These are phyloP conservation scores for Eleginops maclovinus DNA, from an alignment of 2,113 vertebrate species.

Conservation along the genomic window DNA sequence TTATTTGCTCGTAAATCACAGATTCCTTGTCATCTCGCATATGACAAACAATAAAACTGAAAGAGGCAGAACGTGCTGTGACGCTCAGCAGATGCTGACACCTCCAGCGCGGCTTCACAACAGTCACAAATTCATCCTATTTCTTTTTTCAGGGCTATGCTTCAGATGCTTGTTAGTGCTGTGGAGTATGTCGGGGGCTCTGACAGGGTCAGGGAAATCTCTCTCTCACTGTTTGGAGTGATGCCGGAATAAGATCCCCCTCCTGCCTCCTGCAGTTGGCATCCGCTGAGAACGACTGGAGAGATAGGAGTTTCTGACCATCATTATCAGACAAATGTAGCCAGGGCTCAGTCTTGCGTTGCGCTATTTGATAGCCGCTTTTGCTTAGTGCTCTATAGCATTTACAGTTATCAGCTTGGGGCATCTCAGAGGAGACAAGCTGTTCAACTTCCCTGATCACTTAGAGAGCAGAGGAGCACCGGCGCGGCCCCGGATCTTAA, in stretches of 20 bases:
- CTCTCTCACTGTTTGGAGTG: slow-evolving; percentile 40
- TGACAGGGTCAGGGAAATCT: slow-evolving; percentile 65
- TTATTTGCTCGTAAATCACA: slow-evolving; percentile 69
- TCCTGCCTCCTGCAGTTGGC: slow-evolving; percentile 43
- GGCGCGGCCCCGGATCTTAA: slow-evolving; percentile 54
- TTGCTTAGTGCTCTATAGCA: slow-evolving; percentile 28
- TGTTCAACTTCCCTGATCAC: slow-evolving; percentile 64
- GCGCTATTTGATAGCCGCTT: slow-evolving; percentile 45
- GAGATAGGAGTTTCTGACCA: slow-evolving; percentile 56
- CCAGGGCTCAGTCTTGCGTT: slow-evolving; percentile 52
- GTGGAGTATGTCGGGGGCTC: slow-evolving; percentile 47
- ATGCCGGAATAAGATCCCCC: slow-evolving; percentile 52
- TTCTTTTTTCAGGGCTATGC: slow-evolving; percentile 39
- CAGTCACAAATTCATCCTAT: slow-evolving; percentile 41
- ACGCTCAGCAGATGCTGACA: slow-evolving; percentile 52
- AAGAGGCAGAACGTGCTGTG: slow-evolving; percentile 31
- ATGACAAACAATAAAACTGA: slow-evolving; percentile 65
- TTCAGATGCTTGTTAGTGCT: slow-evolving; percentile 69
- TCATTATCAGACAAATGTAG: slow-evolving; percentile 68
- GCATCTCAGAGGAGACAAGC: slow-evolving; percentile 59
- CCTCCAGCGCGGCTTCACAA: slow-evolving; percentile 13
- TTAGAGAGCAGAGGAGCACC: slow-evolving; percentile 54
- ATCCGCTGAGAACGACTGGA: slow-evolving; percentile 31
- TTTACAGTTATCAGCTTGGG: slow-evolving; percentile 57
- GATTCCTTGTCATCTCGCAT: slow-evolving; percentile 46